These are phyloP conservation scores for Leptopilina boulardi DNA, from an alignment of 1,140 invertebrate species.

Conservation along the genomic window DNA sequence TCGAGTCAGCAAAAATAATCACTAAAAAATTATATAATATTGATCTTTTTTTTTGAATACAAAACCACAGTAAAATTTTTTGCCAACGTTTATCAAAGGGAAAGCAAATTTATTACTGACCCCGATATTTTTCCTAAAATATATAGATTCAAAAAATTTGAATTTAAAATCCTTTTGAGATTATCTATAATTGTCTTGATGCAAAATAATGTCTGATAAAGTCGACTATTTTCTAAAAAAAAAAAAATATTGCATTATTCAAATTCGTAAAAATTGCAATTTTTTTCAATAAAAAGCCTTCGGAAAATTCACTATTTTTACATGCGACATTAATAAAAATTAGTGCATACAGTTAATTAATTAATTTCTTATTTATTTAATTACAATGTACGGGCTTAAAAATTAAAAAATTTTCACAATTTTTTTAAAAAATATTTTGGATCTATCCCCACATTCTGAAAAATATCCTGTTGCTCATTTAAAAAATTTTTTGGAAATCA, in stretches of 20 bases:
- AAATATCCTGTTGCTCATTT: too few relatives aligned
- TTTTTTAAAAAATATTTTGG: too few relatives aligned
- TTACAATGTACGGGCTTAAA: too few relatives aligned
- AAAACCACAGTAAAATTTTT: background rate
- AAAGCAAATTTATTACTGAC: constrained; percentile 17
- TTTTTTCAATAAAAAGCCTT: too few relatives aligned
- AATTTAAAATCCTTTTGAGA: constrained; percentile 1
- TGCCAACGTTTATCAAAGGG: background rate
- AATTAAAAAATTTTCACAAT: too few relatives aligned
- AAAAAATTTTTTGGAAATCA: background rate
- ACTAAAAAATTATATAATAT: background rate
- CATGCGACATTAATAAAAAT: too few relatives aligned
- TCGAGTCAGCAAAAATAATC: constrained; percentile 1
- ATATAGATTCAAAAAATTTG: background rate
- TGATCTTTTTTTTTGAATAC: background rate
- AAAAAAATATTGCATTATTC: background rate
- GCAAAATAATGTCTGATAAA: background rate
- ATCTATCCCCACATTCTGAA: too few relatives aligned
- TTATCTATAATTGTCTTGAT: constrained; percentile 13
- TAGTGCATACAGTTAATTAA: too few relatives aligned
- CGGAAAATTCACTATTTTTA: too few relatives aligned
- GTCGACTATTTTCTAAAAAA: background rate
- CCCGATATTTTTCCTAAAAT: constrained; percentile 7
- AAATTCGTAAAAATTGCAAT: too few relatives aligned
- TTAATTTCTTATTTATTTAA: too few relatives aligned